phyloP scores from a whole-genome alignment of 2,888 invertebrate species.

The Stenodema calcarata region DNA sequence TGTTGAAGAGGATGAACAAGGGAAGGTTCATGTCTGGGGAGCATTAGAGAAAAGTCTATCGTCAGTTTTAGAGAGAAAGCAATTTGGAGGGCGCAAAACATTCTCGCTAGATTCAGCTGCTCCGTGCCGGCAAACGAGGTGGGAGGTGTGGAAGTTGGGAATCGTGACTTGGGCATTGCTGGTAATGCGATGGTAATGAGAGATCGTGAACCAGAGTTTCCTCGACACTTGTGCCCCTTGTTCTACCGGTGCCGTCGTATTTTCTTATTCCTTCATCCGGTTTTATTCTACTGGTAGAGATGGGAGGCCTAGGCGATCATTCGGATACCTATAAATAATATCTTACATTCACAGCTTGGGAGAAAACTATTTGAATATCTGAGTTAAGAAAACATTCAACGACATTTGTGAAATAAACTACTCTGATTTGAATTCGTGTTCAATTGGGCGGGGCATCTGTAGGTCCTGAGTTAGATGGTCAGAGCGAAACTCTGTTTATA shows the following conservation, averaged over 20 bases:
- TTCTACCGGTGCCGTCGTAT: neutral
- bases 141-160: neutral
- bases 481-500: slow-evolving; percentile 35
- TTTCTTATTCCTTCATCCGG: neutral
- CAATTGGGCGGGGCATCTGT: neutral
- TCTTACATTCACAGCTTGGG: too few species aligned
- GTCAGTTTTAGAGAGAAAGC: slow-evolving; percentile 8
- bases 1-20: neutral
- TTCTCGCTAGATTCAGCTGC: neutral
- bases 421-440: too few species aligned
- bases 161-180: slow-evolving; percentile 38
- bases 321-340: too few species aligned
- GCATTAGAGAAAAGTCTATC: slow-evolving; percentile 21
- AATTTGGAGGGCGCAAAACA: slow-evolving; percentile 12
- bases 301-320: too few species aligned
- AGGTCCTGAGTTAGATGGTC: slow-evolving; percentile 52
- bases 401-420: too few species aligned
- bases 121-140: neutral
- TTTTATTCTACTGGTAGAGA: too few species aligned
- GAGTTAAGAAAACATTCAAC: too few species aligned
- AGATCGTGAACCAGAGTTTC: slow-evolving; percentile 4
- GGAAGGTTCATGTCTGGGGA: slow-evolving; percentile 35
- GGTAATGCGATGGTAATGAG: slow-evolving; percentile 42
- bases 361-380: too few species aligned
- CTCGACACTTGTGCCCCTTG: slow-evolving; percentile 6